Evolutionary conservation across 2,797 vertebrate genomes (phyloP), one percentile per base, ranked within the genome.

Genomic region (Neopelma chrysocephalum): DNA sequence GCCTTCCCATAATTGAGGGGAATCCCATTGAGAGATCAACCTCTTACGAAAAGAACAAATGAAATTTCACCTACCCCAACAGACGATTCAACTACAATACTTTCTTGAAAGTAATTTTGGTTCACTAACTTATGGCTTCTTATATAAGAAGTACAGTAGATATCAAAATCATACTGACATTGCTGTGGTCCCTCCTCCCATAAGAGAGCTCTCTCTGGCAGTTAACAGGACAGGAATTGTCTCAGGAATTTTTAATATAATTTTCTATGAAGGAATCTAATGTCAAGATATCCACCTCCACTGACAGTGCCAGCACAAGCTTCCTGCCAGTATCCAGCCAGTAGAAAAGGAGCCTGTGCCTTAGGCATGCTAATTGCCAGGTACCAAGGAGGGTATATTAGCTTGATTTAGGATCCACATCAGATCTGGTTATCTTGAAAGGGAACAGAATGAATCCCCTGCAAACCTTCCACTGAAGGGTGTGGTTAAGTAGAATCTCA

Each of bases 251-350:
- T 56, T 56, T 38, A 25, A 64, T 4, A 56, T 5, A 19, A 32
- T 50, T 71, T 91, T 56, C 72, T 47, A 19, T 21, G 12, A 54
- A 88, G 57, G 26, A 86, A 54, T 38, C 38, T 61, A 40, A 62
- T 11, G 23, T 77, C 32, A 72, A 65, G 16, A 27, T 43, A 50
- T 16, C 6, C 26, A 62, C 17, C 50, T 50, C 12, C 47, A 51
- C 3, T 1, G 9, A 48, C 36, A 93, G 34, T 1, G 13, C 0
- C 0, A 80, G 32, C 20, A 68, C 42, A 45, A 61, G 23, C 12
- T 48, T 61, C 7, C 60, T 81, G 65, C 45, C 26, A 32, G 64
- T 1, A 51, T 0, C 10, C n/a, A 61, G 40, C 5, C 66, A 65
- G 87, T 56, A 88, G 64, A 34, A 7, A 3, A 2, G 51, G 5